Conservation (phyloP, 1,140 invertebrate genomes). For the Ceratina australensis region DNA sequence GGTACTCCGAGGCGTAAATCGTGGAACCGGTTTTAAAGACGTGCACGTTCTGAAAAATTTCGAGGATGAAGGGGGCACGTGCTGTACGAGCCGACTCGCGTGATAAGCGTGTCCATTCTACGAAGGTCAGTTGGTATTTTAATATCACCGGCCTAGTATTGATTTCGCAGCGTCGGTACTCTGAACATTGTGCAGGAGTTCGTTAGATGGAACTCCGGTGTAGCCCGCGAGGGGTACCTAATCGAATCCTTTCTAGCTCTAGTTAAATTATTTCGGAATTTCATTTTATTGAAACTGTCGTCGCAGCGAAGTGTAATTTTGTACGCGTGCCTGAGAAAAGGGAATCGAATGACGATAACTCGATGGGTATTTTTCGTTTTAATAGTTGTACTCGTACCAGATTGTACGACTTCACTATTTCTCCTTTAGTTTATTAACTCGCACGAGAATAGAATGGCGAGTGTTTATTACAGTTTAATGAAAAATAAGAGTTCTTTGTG, state of each 20-base stretch:
- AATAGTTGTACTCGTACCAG: too few relatives aligned
- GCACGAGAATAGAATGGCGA: neutral
- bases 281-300: neutral
- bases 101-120: neutral
- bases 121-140: too few relatives aligned
- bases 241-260: too few relatives aligned
- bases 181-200: neutral
- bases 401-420: neutral
- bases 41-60: conserved; percentile 9
- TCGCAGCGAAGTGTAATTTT: neutral
- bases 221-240: neutral
- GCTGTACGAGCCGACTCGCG: neutral
- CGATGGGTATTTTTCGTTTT: too few relatives aligned
- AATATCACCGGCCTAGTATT: too few relatives aligned
- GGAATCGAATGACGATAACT: neutral
- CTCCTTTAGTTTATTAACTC: neutral
- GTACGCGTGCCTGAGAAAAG: too few relatives aligned
- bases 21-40: conserved; percentile 43
- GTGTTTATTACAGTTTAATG: conserved; percentile 2
- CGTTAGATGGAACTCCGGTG: conserved; percentile 8
- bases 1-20: conserved; percentile 33
- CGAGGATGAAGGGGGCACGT: neutral
- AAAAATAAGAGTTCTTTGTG: neutral
- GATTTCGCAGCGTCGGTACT: neutral
- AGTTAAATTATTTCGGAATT: too few relatives aligned